Evolutionary conservation across 1,140 invertebrate species (phyloP), one percentile per base, ranked within the genome.

Genomic region (Pantala flavescens): DNA sequence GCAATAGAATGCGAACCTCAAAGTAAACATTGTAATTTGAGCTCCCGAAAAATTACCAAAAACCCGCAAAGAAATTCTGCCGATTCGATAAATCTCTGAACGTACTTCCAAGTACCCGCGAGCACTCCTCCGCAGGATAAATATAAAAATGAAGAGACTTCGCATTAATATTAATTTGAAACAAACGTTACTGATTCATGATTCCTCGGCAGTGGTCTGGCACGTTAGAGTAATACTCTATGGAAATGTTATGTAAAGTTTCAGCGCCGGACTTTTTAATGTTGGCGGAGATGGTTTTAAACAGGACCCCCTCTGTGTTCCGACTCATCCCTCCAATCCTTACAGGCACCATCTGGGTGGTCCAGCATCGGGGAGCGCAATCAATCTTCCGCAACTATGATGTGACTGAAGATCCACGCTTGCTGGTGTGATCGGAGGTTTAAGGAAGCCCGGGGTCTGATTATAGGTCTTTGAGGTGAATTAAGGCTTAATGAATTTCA

Each of bases 221-320:
- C 49, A 63, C 49, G 12, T 63, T 21, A 63, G n/a, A 63, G 49
- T 63, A 16, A 63, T 63, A 63, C 49, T 16, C 49, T 63, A 63
- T 63, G 49, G 49, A 63, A 63, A 63, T 63, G 49, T 63, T 63
- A 63, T 63, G 49, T 63, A 63, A 21, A 63, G 49, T 63, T 63
- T 63, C 49, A 63, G n/a, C 49, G n/a, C 49, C 49, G 49, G n/a
- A 21, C n/a, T 63, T 63, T 49, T 19, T 21, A 21, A 19, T 21
- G 49, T 16, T 19, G n/a, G n/a, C 3, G 12, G 12, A 19, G 49
- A 19, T 21, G 49, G 49, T 16, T 14, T 63, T 21, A 63, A 63
- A 63, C 49, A 63, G 49, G 49, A 63, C 49, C 49, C 49, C 49
- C 49, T 21, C n/a, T 63, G 49, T 19, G 49, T 19, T 16, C 49